Conservation (phyloP, 2,797 vertebrate species). For the Alcedo atthis region DNA sequence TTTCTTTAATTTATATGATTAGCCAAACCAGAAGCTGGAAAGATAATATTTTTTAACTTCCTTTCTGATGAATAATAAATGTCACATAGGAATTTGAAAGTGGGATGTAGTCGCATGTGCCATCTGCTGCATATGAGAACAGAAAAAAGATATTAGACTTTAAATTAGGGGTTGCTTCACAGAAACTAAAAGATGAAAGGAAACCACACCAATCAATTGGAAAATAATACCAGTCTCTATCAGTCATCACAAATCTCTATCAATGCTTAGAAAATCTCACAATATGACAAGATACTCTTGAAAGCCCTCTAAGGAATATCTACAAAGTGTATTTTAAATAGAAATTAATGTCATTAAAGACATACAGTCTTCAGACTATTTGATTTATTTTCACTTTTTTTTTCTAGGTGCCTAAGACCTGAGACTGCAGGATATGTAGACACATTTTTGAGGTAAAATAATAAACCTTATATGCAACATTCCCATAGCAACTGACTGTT, state of each 20-base stretch:
- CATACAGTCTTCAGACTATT: constrained; percentile 3
- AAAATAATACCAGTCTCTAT: constrained; percentile 37
- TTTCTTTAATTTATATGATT: constrained; percentile 69
- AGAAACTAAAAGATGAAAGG: constrained; percentile 70
- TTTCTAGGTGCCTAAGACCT: neutral
- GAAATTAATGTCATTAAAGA: constrained; percentile 27
- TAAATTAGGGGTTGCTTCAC: constrained; percentile 73
- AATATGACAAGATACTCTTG: constrained; percentile 2
- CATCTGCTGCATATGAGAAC: constrained; percentile 73
- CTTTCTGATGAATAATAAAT: constrained; percentile 84
- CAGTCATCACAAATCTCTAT: constrained; percentile 18
- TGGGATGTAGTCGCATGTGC: constrained; percentile 72
- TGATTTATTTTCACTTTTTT: constrained; percentile 19
- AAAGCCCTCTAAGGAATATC: neutral
- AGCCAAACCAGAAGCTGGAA: constrained; percentile 69
- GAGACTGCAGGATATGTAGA: neutral
- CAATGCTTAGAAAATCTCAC: constrained; percentile 39
- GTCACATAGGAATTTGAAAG: constrained; percentile 78
- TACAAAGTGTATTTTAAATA: constrained; percentile 27
- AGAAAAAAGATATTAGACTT: constrained; percentile 75
- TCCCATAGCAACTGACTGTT: constrained; percentile 38
- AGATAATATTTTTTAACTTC: constrained; percentile 77
- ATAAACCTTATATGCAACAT: neutral
- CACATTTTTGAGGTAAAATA: neutral
- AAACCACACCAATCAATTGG: constrained; percentile 39